phyloP scores from a whole-genome alignment of 1,140 invertebrate species.

The Varroa destructor region DNA sequence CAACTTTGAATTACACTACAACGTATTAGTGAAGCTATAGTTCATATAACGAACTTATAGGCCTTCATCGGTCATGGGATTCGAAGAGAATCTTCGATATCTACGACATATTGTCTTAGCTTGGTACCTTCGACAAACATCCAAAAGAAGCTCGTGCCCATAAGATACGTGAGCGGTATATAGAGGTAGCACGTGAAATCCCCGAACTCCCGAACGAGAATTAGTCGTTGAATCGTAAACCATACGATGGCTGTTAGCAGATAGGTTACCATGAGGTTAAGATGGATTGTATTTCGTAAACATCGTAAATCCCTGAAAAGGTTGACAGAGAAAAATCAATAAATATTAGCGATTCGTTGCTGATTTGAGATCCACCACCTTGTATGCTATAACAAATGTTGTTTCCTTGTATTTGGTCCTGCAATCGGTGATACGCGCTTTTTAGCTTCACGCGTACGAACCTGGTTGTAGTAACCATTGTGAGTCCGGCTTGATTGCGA shows the following conservation, averaged over 20 bases:
- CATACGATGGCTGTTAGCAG: slow-evolving; percentile 62
- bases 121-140: slow-evolving; percentile 86
- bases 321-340: neutral
- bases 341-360: neutral
- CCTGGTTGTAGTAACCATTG: too few species aligned
- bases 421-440: too few species aligned
- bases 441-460: too few species aligned
- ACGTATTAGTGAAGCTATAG: too few species aligned
- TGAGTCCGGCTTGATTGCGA: too few species aligned
- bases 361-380: neutral
- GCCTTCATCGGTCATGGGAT: too few species aligned
- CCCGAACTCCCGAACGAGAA: slow-evolving; percentile 21
- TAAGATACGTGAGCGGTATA: slow-evolving; percentile 63
- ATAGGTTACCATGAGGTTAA: slow-evolving; percentile 70
- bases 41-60: too few species aligned
- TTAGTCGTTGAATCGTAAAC: slow-evolving; percentile 49
- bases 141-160: slow-evolving; percentile 90
- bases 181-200: slow-evolving; percentile 42
- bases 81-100: too few species aligned
- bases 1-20: too few species aligned
- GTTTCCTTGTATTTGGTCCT: too few species aligned
- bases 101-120: neutral
- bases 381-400: too few species aligned
- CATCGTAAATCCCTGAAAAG: slow-evolving; percentile 67
- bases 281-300: slow-evolving; percentile 77